Evolutionary conservation across 2,113 vertebrate genomes (phyloP), one percentile per base, ranked within the genome.

Genomic region (Nettapus auritus): DNA sequence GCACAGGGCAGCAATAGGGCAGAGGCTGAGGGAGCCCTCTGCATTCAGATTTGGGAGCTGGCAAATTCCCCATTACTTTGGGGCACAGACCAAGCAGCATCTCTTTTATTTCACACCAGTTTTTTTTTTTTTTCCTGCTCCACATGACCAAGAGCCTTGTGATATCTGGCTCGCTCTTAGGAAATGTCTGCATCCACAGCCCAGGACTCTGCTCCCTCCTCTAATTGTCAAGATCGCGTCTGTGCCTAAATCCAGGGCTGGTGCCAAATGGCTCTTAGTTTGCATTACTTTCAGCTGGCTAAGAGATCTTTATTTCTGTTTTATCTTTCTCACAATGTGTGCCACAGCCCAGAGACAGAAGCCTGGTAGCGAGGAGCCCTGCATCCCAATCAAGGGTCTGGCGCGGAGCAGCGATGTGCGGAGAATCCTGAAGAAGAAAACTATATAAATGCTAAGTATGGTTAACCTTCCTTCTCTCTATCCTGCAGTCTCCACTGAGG

Each of bases 251-350:
- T 1, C 78, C 67, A 55, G 53, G 36, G 57, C 50, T 18, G 19
- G 69, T 66, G 93, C 86, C 90, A 82, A 84, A 63, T 0, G 13
- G 73, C 83, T 74, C 68, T 0, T 26, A 38, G 56, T 55, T 48
- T 53, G 81, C 62, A 85, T 31, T 73, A 29, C 75, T 42, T 42
- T 50, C 92, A 82, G 75, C 90, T 92, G 95, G 73, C 57, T 15
- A 5, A 55, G 57, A 66, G 46, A 95, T 66, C 59, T 82, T 95
- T 74, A 44, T 85, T 90, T 90, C 87, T 96, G 66, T 85, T 96
- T 83, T 71, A 81, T 78, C 90, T 77, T 22, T 76, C 55, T 64
- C 1, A 0, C 40, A 57, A 12, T 12, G 67, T 50, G 76, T 91
- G 94, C 64, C 91, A 92, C 38, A 31, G 79, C 10, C 44, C 4